These are phyloP conservation scores for Lamprologus sp. DNA, from an alignment of 2,113 vertebrate genomes.

Conservation along the genomic window DNA sequence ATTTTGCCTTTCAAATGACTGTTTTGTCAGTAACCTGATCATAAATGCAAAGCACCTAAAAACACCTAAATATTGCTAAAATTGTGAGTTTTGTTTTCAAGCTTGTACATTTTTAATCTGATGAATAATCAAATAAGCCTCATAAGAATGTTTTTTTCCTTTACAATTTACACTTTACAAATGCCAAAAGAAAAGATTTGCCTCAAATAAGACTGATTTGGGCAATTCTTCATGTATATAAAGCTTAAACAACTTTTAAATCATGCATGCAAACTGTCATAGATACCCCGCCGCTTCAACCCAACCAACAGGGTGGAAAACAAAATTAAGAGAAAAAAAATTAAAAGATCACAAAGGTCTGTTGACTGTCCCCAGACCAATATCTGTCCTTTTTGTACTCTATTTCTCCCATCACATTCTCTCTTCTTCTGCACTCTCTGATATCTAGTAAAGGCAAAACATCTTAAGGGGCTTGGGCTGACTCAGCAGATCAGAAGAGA, in stretches of 20 bases:
- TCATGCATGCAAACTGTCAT: neutral
- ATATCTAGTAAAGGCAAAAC: constrained; percentile 24
- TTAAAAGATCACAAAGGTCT: constrained; percentile 28
- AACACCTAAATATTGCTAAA: neutral
- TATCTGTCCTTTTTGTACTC: neutral
- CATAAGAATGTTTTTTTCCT: neutral
- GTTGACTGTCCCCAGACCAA: constrained; percentile 23
- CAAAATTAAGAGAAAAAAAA: constrained; percentile 2
- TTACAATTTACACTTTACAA: neutral
- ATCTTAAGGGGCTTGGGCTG: constrained; percentile 49
- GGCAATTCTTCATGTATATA: neutral
- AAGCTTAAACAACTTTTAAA: neutral
- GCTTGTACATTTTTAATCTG: neutral
- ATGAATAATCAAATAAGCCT: neutral
- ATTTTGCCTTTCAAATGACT: neutral
- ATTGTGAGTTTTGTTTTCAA: neutral
- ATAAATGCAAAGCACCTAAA: neutral
- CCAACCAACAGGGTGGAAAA: neutral
- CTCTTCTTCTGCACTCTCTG: constrained; percentile 8
- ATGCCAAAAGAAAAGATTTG: neutral
- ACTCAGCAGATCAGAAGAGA: constrained; percentile 63
- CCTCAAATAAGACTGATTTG: neutral
- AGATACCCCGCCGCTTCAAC: neutral
- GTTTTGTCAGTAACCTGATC: neutral
- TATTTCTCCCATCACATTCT: neutral